Percentiles rank a stretch among this genome's conserved stretches.
Evolutionary conservation across 2,797 vertebrate species (phyloP).

Genomic region (Lepilemur ruficaudatus): DNA sequence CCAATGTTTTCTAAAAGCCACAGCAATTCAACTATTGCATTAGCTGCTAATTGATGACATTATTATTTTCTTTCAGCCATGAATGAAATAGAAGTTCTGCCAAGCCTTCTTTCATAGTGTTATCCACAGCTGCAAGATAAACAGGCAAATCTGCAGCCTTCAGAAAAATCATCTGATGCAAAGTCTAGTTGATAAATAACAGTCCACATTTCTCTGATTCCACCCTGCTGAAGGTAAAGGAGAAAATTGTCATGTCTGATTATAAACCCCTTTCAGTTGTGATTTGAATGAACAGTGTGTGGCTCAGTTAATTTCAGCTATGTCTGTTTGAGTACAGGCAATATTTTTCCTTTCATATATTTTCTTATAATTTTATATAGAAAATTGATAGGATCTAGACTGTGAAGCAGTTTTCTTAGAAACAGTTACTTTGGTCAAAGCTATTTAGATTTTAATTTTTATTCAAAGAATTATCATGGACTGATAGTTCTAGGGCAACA

Average conservation of each 20-base stretch:
- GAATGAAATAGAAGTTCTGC: neutral
- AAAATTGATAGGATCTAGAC: conserved; percentile 18
- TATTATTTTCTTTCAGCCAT: conserved; percentile 7
- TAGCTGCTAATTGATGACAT: conserved; percentile 41
- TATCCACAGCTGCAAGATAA: neutral
- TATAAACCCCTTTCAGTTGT: neutral
- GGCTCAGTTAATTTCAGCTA: conserved; percentile 10
- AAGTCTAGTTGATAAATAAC: neutral
- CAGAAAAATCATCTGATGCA: neutral
- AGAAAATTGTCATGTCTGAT: neutral
- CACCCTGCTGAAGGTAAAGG: neutral
- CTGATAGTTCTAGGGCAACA: neutral
- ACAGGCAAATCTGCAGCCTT: neutral
- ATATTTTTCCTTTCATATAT: neutral
- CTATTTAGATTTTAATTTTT: conserved; percentile 17
- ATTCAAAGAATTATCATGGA: neutral
- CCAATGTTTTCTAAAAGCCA: conserved; percentile 48
- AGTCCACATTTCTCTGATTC: neutral
- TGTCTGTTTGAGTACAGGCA: neutral
- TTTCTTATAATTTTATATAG: conserved; percentile 19
- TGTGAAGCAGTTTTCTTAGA: conserved; percentile 32
- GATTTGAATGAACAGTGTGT: neutral
- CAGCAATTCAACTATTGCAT: conserved; percentile 32
- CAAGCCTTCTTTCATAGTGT: neutral
- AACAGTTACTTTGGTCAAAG: conserved; percentile 26